Conservation (phyloP, 2,113 vertebrate species). For the Oreotrochilus melanogaster region DNA sequence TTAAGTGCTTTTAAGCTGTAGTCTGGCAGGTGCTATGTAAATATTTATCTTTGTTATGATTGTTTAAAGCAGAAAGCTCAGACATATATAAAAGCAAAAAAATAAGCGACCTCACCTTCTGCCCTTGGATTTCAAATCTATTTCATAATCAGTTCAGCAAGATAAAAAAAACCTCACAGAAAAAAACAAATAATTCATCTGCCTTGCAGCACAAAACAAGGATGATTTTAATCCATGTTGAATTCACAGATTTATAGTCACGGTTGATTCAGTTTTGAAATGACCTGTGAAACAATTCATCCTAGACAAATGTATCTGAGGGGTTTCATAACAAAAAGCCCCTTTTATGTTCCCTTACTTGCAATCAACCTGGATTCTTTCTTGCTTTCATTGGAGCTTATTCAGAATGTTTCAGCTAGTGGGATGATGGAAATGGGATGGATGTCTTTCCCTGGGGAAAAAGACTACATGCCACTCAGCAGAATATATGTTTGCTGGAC, state of each 20-base stretch:
- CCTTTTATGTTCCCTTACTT: background rate
- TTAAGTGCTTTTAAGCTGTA: slow-evolving; percentile 14
- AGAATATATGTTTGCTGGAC: background rate
- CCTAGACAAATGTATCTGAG: background rate
- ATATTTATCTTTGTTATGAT: slow-evolving; percentile 41
- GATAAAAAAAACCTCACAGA: background rate
- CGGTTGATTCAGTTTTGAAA: background rate
- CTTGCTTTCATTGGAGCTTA: background rate
- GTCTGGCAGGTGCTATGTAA: slow-evolving; percentile 46
- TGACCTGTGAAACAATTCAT: background rate
- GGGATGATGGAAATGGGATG: background rate
- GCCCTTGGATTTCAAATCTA: slow-evolving; percentile 3
- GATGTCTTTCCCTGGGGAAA: background rate
- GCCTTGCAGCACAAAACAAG: background rate
- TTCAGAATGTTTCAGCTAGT: background rate
- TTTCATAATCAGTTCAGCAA: background rate
- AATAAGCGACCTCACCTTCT: background rate
- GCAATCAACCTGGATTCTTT: background rate
- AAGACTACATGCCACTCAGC: background rate
- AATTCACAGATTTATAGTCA: background rate
- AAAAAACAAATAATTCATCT: background rate
- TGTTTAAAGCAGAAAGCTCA: slow-evolving; percentile 31
- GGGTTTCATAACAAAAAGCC: background rate
- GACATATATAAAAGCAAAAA: background rate
- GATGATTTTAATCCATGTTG: background rate